Percentiles rank a stretch among this genome's conserved stretches.
Conservation (phyloP, 2,888 invertebrate species). For the Panopea generosa region DNA sequence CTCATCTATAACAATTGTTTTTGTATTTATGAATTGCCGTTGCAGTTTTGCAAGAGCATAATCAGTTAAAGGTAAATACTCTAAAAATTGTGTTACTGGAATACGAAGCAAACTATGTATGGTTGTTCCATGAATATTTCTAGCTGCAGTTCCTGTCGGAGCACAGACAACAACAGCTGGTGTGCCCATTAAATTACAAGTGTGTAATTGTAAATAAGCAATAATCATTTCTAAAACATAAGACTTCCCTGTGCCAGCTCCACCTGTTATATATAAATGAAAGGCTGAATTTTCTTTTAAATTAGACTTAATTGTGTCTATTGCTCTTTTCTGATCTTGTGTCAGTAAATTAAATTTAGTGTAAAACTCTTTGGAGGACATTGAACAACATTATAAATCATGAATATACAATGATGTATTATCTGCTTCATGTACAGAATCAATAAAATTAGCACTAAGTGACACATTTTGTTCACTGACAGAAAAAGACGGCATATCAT, state of each 20-base stretch:
- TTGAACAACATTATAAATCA: slow-evolving; percentile 3
- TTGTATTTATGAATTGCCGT: slow-evolving; percentile 20
- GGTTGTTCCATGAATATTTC: slow-evolving; percentile 49
- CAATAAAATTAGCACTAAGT: no score
- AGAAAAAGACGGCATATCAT: no score
- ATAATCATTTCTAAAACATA: no score
- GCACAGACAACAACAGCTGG: slow-evolving; percentile 50
- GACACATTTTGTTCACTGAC: no score
- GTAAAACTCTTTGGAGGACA: slow-evolving; percentile 7
- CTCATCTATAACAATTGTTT: slow-evolving; percentile 62
- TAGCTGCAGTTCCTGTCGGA: slow-evolving; percentile 61
- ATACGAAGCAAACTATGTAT: slow-evolving; percentile 48
- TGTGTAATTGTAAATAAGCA: slow-evolving; percentile 26
- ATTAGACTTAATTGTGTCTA: no score
- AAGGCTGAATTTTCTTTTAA: no score
- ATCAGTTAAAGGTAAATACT: slow-evolving; percentile 24
- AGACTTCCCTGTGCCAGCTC: no score
- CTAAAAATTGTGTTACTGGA: slow-evolving; percentile 26
- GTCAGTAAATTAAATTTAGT: no score
- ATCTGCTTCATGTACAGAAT: no score
- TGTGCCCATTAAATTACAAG: not conserved
- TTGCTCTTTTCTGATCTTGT: no score
- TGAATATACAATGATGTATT: no score
- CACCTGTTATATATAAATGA: no score
- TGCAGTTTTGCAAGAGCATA: slow-evolving; percentile 24